These are phyloP conservation scores for Zapus hudsonius DNA, from an alignment of 2,113 vertebrate genomes.

Conservation along the genomic window DNA sequence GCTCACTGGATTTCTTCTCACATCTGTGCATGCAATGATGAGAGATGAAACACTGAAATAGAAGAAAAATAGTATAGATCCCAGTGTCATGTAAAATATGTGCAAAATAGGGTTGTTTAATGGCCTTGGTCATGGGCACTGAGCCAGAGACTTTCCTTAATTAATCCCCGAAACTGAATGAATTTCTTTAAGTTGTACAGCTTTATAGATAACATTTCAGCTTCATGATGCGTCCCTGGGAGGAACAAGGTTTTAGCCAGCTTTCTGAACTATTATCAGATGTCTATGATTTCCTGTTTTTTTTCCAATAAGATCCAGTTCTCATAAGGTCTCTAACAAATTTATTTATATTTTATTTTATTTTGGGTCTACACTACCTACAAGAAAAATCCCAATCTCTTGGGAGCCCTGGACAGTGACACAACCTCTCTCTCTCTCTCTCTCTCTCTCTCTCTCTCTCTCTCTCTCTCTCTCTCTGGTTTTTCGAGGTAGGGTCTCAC, in stretches of 20 bases:
- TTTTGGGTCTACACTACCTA: not conserved
- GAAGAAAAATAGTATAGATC: not conserved
- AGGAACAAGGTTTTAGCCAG: not conserved
- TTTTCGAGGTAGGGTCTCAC: too few relatives aligned
- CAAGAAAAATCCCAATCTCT: not conserved
- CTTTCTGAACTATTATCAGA: not conserved
- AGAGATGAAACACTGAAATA: not conserved
- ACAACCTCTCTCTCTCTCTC: not conserved
- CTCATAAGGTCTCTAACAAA: not conserved
- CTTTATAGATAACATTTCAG: not conserved
- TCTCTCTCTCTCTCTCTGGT: too few relatives aligned
- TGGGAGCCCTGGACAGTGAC: not conserved
- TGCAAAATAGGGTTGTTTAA: slow-evolving; percentile 9
- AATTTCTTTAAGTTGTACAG: slow-evolving; percentile 11
- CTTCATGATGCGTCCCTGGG: not conserved
- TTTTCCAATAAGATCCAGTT: not conserved
- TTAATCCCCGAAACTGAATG: slow-evolving; percentile 4
- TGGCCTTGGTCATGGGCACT: not conserved
- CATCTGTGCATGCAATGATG: not conserved
- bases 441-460: too few relatives aligned
- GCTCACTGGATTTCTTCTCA: not conserved
- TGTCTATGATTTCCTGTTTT: not conserved
- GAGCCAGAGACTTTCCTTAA: not conserved
- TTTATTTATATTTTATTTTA: not conserved
- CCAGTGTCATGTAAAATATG: not conserved